Evolutionary conservation across 2,797 vertebrate genomes (phyloP), one percentile per base, ranked within the genome.

Genomic region (Benthosema pterotum): DNA sequence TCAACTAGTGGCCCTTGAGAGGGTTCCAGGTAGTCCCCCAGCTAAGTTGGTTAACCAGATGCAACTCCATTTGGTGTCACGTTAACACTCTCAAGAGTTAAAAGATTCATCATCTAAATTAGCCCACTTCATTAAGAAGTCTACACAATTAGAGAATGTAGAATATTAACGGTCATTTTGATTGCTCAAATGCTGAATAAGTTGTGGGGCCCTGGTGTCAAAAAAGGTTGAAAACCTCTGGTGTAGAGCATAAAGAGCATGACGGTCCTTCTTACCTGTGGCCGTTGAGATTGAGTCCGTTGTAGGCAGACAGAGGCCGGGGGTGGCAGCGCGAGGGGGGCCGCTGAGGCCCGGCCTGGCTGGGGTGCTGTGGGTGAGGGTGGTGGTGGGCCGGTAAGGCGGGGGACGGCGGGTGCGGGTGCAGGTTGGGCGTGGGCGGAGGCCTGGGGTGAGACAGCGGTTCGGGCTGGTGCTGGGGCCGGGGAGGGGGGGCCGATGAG

Each of bases 201-300:
- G n/a, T n/a, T n/a, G n/a, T n/a, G n/a, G n/a, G n/a, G n/a, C n/a
- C n/a, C n/a, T n/a, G n/a, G n/a, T n/a, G n/a, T n/a, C n/a, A n/a
- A n/a, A n/a, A n/a, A n/a, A n/a, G n/a, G n/a, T n/a, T n/a, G n/a
- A n/a, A n/a, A n/a, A n/a, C n/a, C n/a, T n/a, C n/a, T n/a, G n/a
- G 9, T 11, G 60, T n/a, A 52, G 52, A 16, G 2, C 7, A 46
- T 42, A 9, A n/a, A 52, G 3, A 14, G 1, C 11, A 16, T 28
- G 11, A n/a, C n/a, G 11, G 51, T 25, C 0, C n/a, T 52, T 25
- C 53, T 86, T 79, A 99, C 97, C 96, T 97, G 85, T 97, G 88
- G 62, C 96, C 95, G 94, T 97, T 98, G 87, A 97, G 92, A 86
- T 92, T 95, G 63, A 95, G 84, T 84, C 93, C 93, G 93, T 92